Evolutionary conservation across 53 echinoderm and acorn worm species (phyloP).

Genomic region (Pentamera pediparva): DNA sequence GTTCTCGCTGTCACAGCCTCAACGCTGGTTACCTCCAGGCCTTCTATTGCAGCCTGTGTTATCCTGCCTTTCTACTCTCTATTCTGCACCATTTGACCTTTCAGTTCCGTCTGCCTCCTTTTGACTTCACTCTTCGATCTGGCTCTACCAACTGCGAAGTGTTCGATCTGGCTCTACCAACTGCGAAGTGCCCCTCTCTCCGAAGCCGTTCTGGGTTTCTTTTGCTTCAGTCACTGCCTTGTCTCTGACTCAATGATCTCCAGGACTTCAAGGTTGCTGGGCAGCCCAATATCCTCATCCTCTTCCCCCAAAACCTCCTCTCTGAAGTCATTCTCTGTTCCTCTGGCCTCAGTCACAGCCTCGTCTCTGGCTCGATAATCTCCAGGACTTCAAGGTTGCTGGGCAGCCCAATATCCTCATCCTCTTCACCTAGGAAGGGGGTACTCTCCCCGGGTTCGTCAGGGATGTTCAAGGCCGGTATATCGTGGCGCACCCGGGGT

Average conservation of each 20-base stretch:
- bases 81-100: too few species aligned
- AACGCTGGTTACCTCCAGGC: too few species aligned
- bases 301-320: neutral
- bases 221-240: neutral
- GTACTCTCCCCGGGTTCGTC: slow-evolving; percentile 24
- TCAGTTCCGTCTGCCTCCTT: too few species aligned
- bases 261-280: slow-evolving; percentile 4
- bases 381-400: slow-evolving; percentile 8
- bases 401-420: neutral
- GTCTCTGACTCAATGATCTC: slow-evolving; percentile 28
- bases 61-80: too few species aligned
- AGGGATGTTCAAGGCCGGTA: slow-evolving; percentile 27
- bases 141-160: too few species aligned
- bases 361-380: slow-evolving; percentile 31
- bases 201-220: too few species aligned
- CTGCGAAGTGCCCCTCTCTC: too few species aligned
- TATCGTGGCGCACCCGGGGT: neutral
- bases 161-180: too few species aligned
- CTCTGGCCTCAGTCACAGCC: neutral
- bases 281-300: neutral
- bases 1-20: too few species aligned
- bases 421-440: neutral
- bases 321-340: too few species aligned
- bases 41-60: too few species aligned
- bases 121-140: too few species aligned